Evolutionary conservation across 2,113 vertebrate species (phyloP).

Genomic region (Cairina moschata): DNA sequence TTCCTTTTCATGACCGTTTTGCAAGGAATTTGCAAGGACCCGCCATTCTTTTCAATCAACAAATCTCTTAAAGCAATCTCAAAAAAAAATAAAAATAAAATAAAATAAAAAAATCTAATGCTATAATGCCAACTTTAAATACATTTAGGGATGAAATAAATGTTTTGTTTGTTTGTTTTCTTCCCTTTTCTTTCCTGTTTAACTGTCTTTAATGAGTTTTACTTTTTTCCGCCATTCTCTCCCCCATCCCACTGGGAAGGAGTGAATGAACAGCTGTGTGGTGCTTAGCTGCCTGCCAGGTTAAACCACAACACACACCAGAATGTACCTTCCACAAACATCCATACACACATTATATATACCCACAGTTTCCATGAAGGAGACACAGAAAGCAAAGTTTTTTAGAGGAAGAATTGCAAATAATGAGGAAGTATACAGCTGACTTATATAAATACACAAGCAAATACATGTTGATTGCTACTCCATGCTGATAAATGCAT

Average conservation of each 20-base stretch:
- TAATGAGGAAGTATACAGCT: slow-evolving; percentile 26
- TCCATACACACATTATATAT: no score
- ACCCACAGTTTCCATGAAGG: background rate
- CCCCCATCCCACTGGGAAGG: no score
- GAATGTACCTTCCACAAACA: background rate
- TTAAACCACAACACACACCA: no score
- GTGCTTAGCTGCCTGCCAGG: no score
- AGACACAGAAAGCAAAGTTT: background rate
- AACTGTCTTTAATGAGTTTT: no score
- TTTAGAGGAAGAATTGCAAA: slow-evolving; percentile 26
- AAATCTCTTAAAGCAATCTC: background rate
- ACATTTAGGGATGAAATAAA: background rate
- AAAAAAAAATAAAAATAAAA: background rate
- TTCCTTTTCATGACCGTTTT: background rate
- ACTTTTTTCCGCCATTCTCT: no score
- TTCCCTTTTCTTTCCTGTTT: no score
- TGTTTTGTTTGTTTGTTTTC: no score
- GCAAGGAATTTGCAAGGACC: background rate
- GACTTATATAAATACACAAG: slow-evolving; percentile 55
- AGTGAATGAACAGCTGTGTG: no score
- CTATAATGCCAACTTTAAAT: background rate
- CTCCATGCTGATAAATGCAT: slow-evolving; percentile 58
- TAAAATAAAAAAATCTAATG: background rate
- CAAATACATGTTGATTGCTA: slow-evolving; percentile 63
- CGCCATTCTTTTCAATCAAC: background rate